Evolutionary conservation across 2,113 vertebrate genomes (phyloP).

Genomic region (Phylloscopus trochiloides): DNA sequence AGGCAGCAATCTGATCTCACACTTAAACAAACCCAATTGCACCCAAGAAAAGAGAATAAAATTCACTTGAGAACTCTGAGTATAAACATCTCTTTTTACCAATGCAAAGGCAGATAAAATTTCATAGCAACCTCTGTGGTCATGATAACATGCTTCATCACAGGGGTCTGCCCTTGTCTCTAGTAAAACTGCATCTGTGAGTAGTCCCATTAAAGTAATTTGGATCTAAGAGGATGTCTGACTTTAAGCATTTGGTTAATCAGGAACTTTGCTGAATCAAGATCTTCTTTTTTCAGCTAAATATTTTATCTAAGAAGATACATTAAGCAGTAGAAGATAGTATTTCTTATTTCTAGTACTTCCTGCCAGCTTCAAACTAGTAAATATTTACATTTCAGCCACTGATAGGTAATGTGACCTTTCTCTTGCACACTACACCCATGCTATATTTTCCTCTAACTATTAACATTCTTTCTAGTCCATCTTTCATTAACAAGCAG

Average conservation of each 20-base stretch:
- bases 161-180: background rate
- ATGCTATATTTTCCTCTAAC: background rate
- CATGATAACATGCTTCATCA: background rate
- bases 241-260: slow-evolving; percentile 1
- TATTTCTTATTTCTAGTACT: slow-evolving; percentile 20
- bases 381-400: slow-evolving; percentile 49
- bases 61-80: background rate
- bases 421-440: background rate
- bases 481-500: background rate
- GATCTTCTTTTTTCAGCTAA: background rate
- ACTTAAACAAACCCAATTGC: background rate
- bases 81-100: background rate
- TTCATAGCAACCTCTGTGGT: background rate
- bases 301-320: background rate
- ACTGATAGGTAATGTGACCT: slow-evolving; percentile 21
- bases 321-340: background rate
- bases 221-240: background rate
- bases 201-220: background rate
- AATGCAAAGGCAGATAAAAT: background rate
- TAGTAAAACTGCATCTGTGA: background rate
- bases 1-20: background rate
- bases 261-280: background rate
- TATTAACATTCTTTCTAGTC: background rate
- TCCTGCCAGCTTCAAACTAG: background rate
- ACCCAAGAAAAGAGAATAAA: background rate